Conservation (phyloP, 2,113 vertebrate genomes). For the Agapornis roseicollis region DNA sequence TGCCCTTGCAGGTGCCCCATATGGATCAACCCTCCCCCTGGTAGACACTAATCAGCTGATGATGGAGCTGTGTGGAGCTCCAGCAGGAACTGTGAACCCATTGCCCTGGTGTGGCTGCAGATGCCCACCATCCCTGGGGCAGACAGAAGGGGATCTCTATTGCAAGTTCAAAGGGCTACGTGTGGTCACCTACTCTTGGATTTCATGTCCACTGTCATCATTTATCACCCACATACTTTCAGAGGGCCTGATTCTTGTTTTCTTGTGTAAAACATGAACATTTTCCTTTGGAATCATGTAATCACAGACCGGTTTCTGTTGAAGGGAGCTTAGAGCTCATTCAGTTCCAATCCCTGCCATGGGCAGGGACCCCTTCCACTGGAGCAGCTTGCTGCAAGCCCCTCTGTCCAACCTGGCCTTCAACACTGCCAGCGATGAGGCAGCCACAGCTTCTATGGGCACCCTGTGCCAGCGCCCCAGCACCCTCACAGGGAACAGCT, state of each 20-base stretch:
- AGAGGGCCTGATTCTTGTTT: neutral
- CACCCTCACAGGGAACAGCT: neutral
- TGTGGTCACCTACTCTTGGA: neutral
- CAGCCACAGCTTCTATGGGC: neutral
- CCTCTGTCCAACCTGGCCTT: neutral
- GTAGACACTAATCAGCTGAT: neutral
- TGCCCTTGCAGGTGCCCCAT: neutral
- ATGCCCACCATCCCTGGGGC: no score
- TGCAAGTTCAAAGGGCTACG: rapidly evolving
- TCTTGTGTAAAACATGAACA: rapidly evolving
- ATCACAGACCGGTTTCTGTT: neutral
- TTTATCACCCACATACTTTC: rapidly evolving
- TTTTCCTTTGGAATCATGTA: neutral
- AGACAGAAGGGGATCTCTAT: neutral
- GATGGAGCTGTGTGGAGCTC: neutral
- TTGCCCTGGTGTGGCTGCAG: rapidly evolving
- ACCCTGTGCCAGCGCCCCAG: neutral
- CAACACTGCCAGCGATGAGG: neutral
- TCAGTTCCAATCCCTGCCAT: neutral
- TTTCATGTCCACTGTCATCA: neutral
- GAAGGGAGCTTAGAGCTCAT: neutral
- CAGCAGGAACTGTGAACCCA: neutral
- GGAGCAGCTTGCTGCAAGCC: neutral
- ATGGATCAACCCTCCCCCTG: neutral
- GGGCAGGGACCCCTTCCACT: neutral